A percentile compares a stretch with the other conserved stretches of the same genome.
phyloP scores from a whole-genome alignment of 2,113 vertebrate species.

The Zosterops borbonicus region DNA sequence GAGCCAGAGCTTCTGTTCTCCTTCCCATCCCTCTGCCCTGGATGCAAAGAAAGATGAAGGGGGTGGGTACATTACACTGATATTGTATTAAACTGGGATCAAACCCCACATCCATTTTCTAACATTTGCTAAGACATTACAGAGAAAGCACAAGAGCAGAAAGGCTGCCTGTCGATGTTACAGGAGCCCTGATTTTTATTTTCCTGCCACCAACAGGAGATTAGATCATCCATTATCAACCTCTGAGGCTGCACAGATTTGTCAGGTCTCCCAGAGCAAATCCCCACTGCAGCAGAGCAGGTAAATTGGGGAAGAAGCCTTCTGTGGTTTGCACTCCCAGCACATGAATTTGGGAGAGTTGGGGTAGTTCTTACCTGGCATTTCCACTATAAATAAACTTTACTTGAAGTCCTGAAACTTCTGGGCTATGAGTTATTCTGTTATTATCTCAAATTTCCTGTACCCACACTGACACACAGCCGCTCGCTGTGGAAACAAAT shows the following conservation, averaged over 20 bases:
- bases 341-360: background rate
- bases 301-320: background rate
- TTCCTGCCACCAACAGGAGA: background rate
- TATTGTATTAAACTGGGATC: background rate
- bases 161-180: background rate
- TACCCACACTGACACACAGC: background rate
- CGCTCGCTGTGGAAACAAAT: background rate
- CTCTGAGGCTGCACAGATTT: background rate
- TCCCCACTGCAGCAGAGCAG: background rate
- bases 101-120: background rate
- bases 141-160: background rate
- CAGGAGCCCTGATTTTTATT: constrained; percentile 4
- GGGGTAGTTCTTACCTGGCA: background rate
- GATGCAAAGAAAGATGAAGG: background rate
- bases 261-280: background rate
- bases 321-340: background rate
- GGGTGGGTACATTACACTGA: background rate
- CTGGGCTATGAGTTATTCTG: background rate
- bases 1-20: background rate
- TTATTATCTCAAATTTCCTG: background rate
- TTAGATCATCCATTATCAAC: constrained; percentile 5
- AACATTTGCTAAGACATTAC: background rate
- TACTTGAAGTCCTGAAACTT: background rate
- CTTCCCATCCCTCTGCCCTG: background rate
- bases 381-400: background rate